Conservation (phyloP, 1,140 invertebrate genomes). For the Phymastichus coffea region DNA sequence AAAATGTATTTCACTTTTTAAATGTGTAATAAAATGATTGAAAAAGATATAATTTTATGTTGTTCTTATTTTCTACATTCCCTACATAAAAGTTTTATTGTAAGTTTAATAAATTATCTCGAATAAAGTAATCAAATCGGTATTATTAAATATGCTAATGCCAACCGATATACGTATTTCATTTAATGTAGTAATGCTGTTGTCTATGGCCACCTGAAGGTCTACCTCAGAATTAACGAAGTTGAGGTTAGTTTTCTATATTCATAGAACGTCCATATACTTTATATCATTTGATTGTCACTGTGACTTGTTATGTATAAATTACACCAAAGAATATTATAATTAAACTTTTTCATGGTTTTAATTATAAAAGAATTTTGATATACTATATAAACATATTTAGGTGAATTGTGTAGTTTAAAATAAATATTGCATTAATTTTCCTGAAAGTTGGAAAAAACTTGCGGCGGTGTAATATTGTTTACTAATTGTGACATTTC, state of each 20-base stretch:
- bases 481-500: constrained; percentile 24
- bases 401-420: background rate
- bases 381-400: background rate
- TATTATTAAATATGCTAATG: no score
- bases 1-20: constrained; percentile 19
- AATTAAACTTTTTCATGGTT: constrained; percentile 5
- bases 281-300: no score
- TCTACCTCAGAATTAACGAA: background rate
- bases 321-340: constrained; percentile 12
- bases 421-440: background rate
- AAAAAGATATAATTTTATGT: background rate
- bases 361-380: background rate
- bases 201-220: constrained; percentile 25
- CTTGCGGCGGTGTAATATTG: constrained; percentile 5
- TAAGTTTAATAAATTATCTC: no score
- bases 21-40: constrained; percentile 15
- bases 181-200: no score
- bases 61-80: no score
- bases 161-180: no score
- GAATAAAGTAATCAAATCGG: no score
- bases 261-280: background rate
- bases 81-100: no score
- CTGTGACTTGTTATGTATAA: constrained; percentile 16
- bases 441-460: background rate
- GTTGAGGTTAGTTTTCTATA: constrained; percentile 22